Conservation (phyloP, 2,113 vertebrate genomes). For the Uria aalge region DNA sequence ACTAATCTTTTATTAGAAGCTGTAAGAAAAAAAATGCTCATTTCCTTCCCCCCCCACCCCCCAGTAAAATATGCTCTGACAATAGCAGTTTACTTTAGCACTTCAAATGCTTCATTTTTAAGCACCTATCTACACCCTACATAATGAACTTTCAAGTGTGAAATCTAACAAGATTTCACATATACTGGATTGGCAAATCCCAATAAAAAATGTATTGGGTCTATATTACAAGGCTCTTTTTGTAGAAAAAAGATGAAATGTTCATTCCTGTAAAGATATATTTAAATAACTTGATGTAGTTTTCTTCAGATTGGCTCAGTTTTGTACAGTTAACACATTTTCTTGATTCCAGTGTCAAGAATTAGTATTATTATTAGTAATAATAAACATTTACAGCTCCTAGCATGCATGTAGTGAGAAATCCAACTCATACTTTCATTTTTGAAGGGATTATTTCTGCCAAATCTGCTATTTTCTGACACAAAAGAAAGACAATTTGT, state of each 20-base stretch:
- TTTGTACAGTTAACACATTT: background rate
- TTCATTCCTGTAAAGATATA: background rate
- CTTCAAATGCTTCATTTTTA: background rate
- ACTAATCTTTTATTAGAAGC: background rate
- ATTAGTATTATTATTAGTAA: background rate
- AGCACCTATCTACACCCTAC: background rate
- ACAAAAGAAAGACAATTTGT: background rate
- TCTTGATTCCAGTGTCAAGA: background rate
- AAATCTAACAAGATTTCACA: background rate
- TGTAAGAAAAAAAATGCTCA: background rate
- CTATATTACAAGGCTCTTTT: background rate
- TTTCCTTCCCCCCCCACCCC: background rate
- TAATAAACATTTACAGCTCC: background rate
- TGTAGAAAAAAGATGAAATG: background rate
- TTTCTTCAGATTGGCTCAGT: background rate
- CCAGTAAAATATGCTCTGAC: background rate
- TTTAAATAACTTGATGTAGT: background rate
- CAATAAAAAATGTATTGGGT: background rate
- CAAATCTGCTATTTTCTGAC: background rate
- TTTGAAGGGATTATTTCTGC: background rate
- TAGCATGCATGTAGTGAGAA: background rate
- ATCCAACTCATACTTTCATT: background rate
- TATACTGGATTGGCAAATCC: background rate
- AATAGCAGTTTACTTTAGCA: background rate
- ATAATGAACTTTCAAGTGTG: background rate